phyloP scores from a whole-genome alignment of 2,888 invertebrate genomes.

The Microctonus aethiopoides region DNA sequence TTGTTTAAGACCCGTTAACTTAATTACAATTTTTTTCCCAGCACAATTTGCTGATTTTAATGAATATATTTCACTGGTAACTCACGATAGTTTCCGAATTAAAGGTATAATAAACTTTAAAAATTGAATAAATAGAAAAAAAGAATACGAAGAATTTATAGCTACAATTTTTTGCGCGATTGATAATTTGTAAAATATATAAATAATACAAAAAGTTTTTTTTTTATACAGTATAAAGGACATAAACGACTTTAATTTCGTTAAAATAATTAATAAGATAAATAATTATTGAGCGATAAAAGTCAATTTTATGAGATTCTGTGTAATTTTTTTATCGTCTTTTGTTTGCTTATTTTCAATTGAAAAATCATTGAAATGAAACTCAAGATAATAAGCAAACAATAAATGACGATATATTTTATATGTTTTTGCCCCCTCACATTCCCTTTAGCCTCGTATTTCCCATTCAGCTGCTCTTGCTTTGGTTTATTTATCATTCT shows the following conservation, averaged over 20 bases:
- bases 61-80: constrained; percentile 43
- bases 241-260: no score
- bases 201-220: constrained; percentile 34
- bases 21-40: constrained; percentile 33
- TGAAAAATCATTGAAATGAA: background rate
- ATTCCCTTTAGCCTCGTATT: constrained; percentile 4
- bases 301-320: background rate
- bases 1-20: constrained; percentile 22
- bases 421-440: constrained; percentile 10
- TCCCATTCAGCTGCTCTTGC: constrained; percentile 15
- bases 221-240: background rate
- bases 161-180: constrained; percentile 19
- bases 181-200: constrained; percentile 40
- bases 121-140: constrained; percentile 12
- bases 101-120: constrained; percentile 30
- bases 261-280: no score
- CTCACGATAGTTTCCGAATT: constrained; percentile 33
- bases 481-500: constrained; percentile 23
- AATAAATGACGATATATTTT: background rate
- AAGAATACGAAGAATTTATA: constrained; percentile 11
- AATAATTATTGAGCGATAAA: background rate
- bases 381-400: background rate
- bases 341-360: background rate
- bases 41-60: constrained; percentile 36
- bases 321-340: background rate